These are phyloP conservation scores for Chaitophorus viminalis DNA, from an alignment of 2,888 invertebrate genomes.

Conservation along the genomic window DNA sequence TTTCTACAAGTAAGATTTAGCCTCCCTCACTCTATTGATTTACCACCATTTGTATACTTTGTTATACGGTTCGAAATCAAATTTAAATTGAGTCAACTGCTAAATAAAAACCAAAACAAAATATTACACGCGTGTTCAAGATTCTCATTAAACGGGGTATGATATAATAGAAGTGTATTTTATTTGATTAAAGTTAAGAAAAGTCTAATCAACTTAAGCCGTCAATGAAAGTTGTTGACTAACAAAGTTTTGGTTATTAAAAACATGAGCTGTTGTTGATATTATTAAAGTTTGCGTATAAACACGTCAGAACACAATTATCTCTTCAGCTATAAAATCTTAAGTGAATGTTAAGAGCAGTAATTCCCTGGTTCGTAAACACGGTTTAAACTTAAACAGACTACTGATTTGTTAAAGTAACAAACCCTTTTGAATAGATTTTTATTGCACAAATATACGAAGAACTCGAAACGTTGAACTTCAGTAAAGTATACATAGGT, in stretches of 20 bases:
- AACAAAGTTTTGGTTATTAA: conserved; percentile 55
- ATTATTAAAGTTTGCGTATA: conserved; percentile 48
- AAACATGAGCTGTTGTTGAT: conserved; percentile 39
- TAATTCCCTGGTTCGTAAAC: conserved; percentile 49
- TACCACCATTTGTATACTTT: neutral
- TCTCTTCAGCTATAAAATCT: conserved; percentile 54
- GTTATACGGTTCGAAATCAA: neutral
- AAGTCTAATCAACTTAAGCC: conserved; percentile 47
- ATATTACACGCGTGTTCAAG: neutral
- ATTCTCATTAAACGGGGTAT: neutral
- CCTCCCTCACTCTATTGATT: neutral
- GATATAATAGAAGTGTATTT: neutral
- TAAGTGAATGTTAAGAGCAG: conserved; percentile 45
- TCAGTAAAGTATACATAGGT: neutral
- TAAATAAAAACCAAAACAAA: neutral
- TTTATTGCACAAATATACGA: neutral
- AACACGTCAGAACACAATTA: conserved; percentile 55
- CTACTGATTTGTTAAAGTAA: conserved; percentile 26
- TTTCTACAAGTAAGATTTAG: neutral
- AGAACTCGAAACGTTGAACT: neutral
- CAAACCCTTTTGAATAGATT: conserved; percentile 25
- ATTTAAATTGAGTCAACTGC: neutral
- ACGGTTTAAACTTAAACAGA: conserved; percentile 45
- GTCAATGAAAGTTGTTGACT: conserved; percentile 42
- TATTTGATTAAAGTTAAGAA: neutral